Evolutionary conservation across 2,113 vertebrate species (phyloP), one percentile per base, ranked within the genome.

Genomic region (Aythya baeri): DNA sequence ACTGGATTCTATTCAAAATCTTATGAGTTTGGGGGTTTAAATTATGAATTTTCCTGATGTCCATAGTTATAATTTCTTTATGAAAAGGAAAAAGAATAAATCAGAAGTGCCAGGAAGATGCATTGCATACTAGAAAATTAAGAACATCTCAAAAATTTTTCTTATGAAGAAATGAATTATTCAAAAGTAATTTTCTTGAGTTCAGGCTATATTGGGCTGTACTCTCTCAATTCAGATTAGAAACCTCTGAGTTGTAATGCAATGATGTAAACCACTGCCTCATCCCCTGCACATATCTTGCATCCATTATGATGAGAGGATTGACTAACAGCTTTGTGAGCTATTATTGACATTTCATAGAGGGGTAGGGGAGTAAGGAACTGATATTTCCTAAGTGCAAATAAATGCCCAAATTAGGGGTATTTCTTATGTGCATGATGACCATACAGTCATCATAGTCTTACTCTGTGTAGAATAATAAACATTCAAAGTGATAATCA

Each of bases 131-230:
- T 44, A 61, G 78, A 77, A 94, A 95, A 78, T 46, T 32, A 84
- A 82, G 62, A 90, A 52, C 14, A 41, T 89, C 71, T 77, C 44
- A 54, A 41, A 93, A 89, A 41, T 13, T 82, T 92, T 76, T 32
- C 55, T 79, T 94, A 87, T 87, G 95, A 92, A 85, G 82, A 94
- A 96, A 84, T 94, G 25, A 89, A 94, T 97, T 94, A 95, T 95
- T 93, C 75, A 92, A 29, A 58, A 66, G 41, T 57, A 70, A 94
- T 92, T 94, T 94, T 70, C 81, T 83, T 66, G 52, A 18, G 13
- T 92, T 80, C 52, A 46, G 76, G 34, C 12, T 83, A 52, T 50
- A 46, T 22, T 61, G 32, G 61, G 17, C 52, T 91, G 11, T 81
- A 34, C 7, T 84, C 2, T 85, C 49, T 82, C 43, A 22, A 7